These are phyloP conservation scores for Coptodon rendalli DNA, from an alignment of 2,113 vertebrate genomes.

Conservation along the genomic window DNA sequence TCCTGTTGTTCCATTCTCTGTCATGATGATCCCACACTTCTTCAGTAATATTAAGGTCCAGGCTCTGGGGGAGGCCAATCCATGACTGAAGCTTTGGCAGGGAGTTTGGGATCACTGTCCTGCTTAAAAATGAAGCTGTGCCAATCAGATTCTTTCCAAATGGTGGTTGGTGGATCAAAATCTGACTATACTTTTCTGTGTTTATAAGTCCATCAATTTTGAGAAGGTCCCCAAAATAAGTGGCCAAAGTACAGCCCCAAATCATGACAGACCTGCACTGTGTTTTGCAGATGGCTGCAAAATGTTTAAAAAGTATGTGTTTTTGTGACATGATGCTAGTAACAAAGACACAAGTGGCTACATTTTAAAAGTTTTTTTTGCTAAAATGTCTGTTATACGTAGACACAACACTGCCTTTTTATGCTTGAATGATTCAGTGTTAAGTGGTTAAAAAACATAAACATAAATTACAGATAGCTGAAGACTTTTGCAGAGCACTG, in stretches of 20 bases:
- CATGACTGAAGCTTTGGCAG: background rate
- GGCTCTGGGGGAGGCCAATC: background rate
- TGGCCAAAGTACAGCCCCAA: background rate
- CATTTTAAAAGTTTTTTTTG: background rate
- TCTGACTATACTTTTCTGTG: background rate
- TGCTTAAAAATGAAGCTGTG: background rate
- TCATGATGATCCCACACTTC: background rate
- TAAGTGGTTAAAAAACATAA: background rate
- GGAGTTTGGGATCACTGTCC: background rate
- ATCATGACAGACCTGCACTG: background rate
- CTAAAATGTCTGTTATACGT: background rate
- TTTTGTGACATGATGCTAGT: background rate
- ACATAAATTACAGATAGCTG: background rate
- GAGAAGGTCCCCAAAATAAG: background rate
- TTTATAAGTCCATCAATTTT: background rate
- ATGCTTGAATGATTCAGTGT: background rate
- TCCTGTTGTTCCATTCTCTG: background rate
- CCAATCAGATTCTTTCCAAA: background rate
- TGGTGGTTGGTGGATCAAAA: background rate
- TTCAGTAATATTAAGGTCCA: background rate
- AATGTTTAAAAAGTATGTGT: background rate
- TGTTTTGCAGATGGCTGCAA: background rate
- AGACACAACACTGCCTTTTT: background rate
- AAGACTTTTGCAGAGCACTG: background rate
- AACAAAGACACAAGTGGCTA: background rate